Base-by-base conservation (phyloP, 2,797 vertebrate genomes). In the Triplophysa bombifrons region DNA sequence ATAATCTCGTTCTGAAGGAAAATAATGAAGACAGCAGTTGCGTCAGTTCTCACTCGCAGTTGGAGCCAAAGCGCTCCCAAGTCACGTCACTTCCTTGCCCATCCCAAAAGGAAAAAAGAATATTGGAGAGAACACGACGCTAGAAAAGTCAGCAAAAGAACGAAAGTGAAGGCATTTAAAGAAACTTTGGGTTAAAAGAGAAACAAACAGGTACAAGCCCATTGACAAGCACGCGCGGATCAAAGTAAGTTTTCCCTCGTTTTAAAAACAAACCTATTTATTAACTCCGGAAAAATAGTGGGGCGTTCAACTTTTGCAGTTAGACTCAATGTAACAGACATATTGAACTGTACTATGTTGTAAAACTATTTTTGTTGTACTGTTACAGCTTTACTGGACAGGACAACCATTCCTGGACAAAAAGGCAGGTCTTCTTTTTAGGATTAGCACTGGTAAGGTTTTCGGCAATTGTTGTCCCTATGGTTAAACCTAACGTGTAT, bases 31-130 rank as follows among this genome's bases (percentile, higher is more conserved):
- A 20, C 27, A 74, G 41, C 41, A 8, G 25, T 46, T 60, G 22
- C 10, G 22, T 64, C 22, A 69, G 72, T 41, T 61, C 68, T 76
- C 80, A 74, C 72, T 74, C 50, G 51, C 55, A 61, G 72, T 19
- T 76, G 41, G 9, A 72, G 27, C 64, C 58, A 56, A 58, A 80
- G 76, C 80, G 70, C 84, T 86, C 87, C 82, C 83, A 82, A 22
- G 8, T 85, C 78, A 91, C 94, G 94, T 95, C 94, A 95, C 93
- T 94, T 95, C 94, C 94, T 93, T 83, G 93, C 93, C 93, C 93
- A 92, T 94, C 94, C 94, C 94, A 90, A 88, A 91, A 90, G 92
- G 91, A 89, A 88, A 88, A 88, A 87, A 84, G 74, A 85, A 86
- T 85, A 86, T 88, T 82, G 86, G 83, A 87, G 89, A 85, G 87